Conservation (phyloP, 2,797 vertebrate genomes). For the Zonotrichia albicollis region DNA sequence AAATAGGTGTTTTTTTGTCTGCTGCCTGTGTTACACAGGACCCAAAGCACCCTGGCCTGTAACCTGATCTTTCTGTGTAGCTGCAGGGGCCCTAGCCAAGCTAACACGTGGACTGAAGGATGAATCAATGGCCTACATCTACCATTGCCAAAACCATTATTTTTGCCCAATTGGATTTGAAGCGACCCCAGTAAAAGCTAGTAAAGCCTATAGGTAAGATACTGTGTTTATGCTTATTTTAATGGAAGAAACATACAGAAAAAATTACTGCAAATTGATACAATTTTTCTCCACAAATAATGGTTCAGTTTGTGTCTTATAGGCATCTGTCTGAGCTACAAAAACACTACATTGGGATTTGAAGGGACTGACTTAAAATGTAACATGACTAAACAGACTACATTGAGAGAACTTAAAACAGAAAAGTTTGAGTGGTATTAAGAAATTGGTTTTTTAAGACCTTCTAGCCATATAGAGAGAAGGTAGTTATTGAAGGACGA, state of each 20-base stretch:
- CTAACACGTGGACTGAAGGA: slow-evolving; percentile 92
- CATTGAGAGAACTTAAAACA: background rate
- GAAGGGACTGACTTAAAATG: background rate
- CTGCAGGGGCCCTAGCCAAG: slow-evolving; percentile 90
- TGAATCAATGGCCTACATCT: slow-evolving; percentile 95
- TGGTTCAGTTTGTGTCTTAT: background rate
- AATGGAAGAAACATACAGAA: background rate
- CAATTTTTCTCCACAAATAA: background rate
- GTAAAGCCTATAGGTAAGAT: slow-evolving; percentile 91
- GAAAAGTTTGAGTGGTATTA: background rate
- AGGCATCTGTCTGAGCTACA: background rate
- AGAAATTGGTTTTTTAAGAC: background rate
- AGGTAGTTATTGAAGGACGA: background rate
- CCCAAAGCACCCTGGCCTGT: background rate
- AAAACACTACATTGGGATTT: background rate
- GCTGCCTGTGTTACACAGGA: background rate
- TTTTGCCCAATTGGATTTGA: slow-evolving; percentile 98
- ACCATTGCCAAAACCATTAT: slow-evolving; percentile 99
- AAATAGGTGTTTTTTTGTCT: background rate
- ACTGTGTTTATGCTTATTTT: background rate
- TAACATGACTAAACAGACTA: background rate
- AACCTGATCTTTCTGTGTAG: slow-evolving; percentile 72
- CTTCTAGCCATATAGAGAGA: background rate
- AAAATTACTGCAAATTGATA: background rate
- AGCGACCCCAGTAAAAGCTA: slow-evolving; percentile 92